Base-by-base conservation (phyloP, 2,797 vertebrate species). In the Accipiter badius region DNA sequence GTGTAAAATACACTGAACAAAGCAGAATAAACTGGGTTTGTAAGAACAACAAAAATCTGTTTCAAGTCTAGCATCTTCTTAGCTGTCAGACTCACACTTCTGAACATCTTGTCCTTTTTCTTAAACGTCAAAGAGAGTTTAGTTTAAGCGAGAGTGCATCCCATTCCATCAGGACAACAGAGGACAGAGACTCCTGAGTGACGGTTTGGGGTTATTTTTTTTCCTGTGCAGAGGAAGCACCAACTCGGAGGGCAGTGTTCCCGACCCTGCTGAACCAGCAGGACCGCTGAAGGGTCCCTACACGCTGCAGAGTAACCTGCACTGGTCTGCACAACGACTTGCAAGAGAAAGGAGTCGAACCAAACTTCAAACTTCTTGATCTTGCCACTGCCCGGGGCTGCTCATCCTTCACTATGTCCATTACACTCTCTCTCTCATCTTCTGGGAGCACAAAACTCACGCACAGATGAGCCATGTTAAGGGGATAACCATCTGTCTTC, bases 1-100 rank as follows among this genome's bases (percentile, higher is more conserved):
- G 21, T 19, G 6, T 42, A 83, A 74, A 92, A 63, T n/a, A 92
- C 33, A 58, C 59, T 47, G 4, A 81, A 81, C 59, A 80, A 86
- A 74, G 50, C 47, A 71, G 52, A 85, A 83, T 42, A 89, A 84
- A 89, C 28, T 0, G 5, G 8, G 26, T 66, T 50, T 79, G 28
- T 57, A 95, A 89, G 46, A 87, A 86, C n/a, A 90, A 85, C 49
- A 90, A 67, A 76, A 93, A 92, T 92, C 77, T 89, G 82, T 55
- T 82, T 78, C 70, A 42, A 11, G 82, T 95, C 91, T 91, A 91
- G 66, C 94, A 82, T 89, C 69, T 67, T 85, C 50, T 83, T 39
- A 87, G 62, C 52, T 90, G 82, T 70, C 85, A 97, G 79, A 91
- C 78, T 82, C n/a, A 3, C 49, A 54, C 55, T 82, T 92, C n/a